These are phyloP conservation scores for Geophilus truncorum DNA, from an alignment of 2,888 invertebrate genomes.

Conservation along the genomic window DNA sequence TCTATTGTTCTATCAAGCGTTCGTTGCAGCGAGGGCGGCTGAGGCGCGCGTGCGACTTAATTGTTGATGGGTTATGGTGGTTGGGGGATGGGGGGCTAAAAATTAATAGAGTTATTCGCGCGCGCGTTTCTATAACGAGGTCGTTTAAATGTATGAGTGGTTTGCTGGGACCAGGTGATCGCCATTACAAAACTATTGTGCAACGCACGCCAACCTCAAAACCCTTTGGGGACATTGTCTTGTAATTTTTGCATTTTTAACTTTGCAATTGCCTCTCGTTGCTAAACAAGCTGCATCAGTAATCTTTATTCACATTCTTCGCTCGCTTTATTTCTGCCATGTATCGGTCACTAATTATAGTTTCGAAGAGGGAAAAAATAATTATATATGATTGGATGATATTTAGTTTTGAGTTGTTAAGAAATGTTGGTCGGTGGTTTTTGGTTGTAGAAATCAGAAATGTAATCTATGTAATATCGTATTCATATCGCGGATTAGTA, in stretches of 20 bases:
- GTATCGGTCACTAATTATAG: not conserved
- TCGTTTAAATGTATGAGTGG: slow-evolving; percentile 10
- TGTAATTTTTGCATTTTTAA: slow-evolving; percentile 4
- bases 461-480: too few species aligned
- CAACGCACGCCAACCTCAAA: not conserved
- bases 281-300: not conserved
- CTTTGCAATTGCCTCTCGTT: not conserved
- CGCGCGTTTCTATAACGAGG: slow-evolving; percentile 5
- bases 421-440: too few species aligned
- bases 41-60: not conserved
- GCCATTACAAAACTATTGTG: slow-evolving; percentile 10
- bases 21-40: not conserved
- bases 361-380: too few species aligned
- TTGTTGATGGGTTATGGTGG: not conserved
- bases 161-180: slow-evolving; percentile 10
- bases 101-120: slow-evolving; percentile 10
- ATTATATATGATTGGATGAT: too few species aligned
- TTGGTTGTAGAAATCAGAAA: too few species aligned
- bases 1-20: not conserved
- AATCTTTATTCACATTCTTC: not conserved
- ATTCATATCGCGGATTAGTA: too few species aligned
- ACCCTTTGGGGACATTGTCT: slow-evolving; percentile 4
- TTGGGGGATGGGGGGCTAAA: not conserved
- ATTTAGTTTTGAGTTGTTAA: too few species aligned
- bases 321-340: not conserved